phyloP scores from a whole-genome alignment of 1,140 invertebrate genomes.

The Pseudomyrmex pallidus region DNA sequence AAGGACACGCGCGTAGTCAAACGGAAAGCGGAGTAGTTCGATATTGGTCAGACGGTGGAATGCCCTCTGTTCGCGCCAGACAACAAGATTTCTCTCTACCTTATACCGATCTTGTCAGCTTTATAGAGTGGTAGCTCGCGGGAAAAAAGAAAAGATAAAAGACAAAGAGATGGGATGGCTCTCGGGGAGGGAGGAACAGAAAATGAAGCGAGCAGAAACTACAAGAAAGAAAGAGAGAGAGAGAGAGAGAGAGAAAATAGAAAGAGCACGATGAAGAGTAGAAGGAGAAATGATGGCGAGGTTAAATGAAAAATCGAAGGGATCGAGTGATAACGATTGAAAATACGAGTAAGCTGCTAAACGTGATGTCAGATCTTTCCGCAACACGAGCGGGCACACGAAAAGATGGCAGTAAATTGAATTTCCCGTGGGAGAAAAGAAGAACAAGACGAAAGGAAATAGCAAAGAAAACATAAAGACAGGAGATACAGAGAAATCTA shows the following conservation, averaged over 20 bases:
- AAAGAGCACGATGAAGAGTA: conserved; percentile 24
- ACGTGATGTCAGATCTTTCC: conserved; percentile 68
- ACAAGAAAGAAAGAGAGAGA: background rate
- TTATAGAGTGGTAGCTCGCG: conserved; percentile 54
- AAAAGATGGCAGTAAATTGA: conserved; percentile 67
- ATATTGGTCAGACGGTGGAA: conserved; percentile 74
- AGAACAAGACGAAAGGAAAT: background rate
- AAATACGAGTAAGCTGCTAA: conserved; percentile 65
- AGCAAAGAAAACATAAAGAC: background rate
- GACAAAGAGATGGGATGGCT: background rate
- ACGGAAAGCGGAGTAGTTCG: conserved; percentile 64
- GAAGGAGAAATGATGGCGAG: conserved; percentile 10
- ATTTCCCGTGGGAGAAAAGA: conserved; percentile 32
- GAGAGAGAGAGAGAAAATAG: conserved; percentile 3
- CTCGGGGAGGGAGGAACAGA: background rate
- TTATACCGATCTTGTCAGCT: conserved; percentile 64
- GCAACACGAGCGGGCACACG: conserved; percentile 40
- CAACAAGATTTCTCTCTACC: conserved; percentile 74
- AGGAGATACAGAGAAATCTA: background rate
- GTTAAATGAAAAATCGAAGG: conserved; percentile 67
- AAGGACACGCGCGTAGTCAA: conserved; percentile 43
- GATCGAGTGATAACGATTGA: conserved; percentile 70
- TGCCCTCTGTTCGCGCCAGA: conserved; percentile 70
- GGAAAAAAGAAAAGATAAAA: conserved; percentile 35
- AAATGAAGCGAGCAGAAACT: background rate